A percentile compares a stretch with the other conserved stretches of the same genome.
These are phyloP conservation scores for Arenaria interpres DNA, from an alignment of 2,113 vertebrate species.

Conservation along the genomic window DNA sequence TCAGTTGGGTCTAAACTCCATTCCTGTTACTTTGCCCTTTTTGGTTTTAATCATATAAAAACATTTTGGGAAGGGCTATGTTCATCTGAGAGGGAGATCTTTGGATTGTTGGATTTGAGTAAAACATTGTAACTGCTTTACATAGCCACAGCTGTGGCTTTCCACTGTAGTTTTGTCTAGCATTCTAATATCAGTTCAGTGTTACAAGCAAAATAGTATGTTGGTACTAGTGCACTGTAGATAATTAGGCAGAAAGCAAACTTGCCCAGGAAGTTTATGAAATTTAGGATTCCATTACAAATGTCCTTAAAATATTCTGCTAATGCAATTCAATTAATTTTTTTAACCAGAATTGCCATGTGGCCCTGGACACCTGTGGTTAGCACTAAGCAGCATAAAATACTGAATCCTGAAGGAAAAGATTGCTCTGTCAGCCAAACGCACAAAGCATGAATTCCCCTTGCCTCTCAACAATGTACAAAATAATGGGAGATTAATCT, in stretches of 20 bases:
- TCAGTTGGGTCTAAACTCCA: not conserved
- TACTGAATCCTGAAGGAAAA: constrained; percentile 55
- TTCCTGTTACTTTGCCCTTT: not conserved
- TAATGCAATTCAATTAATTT: not conserved
- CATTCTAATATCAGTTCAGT: not conserved
- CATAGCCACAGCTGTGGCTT: not conserved
- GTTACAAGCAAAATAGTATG: not conserved
- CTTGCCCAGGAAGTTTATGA: not conserved
- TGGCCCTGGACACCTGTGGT: not conserved
- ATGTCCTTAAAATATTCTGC: not conserved
- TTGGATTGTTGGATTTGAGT: not conserved
- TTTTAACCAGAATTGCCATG: not conserved
- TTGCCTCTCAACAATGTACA: not conserved
- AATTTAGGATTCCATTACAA: not conserved
- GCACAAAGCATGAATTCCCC: constrained; percentile 26
- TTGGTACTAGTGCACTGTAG: not conserved
- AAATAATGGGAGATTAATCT: constrained; percentile 64
- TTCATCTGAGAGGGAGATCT: not conserved
- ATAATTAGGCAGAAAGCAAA: not conserved
- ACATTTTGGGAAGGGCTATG: not conserved
- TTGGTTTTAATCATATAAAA: not conserved
- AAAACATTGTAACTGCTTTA: not conserved
- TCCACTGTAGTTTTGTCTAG: not conserved
- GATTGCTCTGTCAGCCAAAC: constrained; percentile 44
- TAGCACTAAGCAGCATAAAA: constrained; percentile 31